Percentiles rank a stretch among this genome's conserved stretches.
Evolutionary conservation across 2,797 vertebrate species (phyloP).

Genomic region (Pterois miles): DNA sequence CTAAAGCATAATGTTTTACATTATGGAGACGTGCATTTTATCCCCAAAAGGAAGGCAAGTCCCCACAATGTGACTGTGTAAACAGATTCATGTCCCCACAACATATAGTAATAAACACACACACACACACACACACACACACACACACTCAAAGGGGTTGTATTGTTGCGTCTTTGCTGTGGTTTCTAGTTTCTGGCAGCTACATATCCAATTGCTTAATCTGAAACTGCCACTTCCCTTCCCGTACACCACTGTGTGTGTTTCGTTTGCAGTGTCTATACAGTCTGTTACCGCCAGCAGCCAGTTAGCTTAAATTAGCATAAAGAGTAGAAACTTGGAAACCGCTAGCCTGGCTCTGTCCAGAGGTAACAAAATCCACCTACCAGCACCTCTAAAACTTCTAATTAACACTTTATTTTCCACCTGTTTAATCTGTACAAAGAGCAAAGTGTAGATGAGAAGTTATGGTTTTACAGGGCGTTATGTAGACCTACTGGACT

Average conservation of each 20-base stretch:
- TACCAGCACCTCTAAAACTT: background rate
- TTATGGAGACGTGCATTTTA: no score
- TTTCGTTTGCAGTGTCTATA: background rate
- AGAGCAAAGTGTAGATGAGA: background rate
- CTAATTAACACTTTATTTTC: background rate
- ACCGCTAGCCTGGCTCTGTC: background rate
- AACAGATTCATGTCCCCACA: no score
- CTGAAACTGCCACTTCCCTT: conserved; percentile 66
- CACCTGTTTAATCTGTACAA: background rate
- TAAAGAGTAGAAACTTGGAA: background rate
- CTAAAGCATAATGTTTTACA: no score
- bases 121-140: conserved; percentile 12
- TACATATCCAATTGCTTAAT: conserved; percentile 62
- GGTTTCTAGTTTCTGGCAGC: conserved; percentile 59
- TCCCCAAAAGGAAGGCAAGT: no score
- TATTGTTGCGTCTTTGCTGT: conserved; percentile 61
- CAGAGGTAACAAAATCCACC: background rate
- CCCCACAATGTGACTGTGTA: no score
- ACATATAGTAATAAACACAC: no score
- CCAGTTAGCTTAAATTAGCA: background rate
- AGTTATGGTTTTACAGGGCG: background rate
- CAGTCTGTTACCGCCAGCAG: background rate
- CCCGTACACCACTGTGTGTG: conserved; percentile 12
- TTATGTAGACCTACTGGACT: background rate
- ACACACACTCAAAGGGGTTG: background rate